Conservation (phyloP, 2,888 invertebrate genomes). For the Elmis aenea region DNA sequence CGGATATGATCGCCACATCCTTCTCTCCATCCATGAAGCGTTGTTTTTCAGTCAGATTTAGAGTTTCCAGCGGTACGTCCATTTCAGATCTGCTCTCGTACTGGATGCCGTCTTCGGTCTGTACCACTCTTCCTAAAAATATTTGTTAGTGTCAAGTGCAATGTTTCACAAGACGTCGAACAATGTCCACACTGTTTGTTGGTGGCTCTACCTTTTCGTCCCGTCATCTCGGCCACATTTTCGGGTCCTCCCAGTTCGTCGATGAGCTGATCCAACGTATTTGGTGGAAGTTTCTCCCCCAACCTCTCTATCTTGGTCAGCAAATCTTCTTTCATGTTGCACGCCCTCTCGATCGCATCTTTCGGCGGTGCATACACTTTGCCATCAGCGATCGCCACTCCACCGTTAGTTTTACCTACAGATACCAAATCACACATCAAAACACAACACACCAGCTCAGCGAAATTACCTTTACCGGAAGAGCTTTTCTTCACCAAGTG, state of each 20-base stretch:
- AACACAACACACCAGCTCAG: too few species aligned
- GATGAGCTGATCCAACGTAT: constrained; percentile 96
- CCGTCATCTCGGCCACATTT: constrained; percentile 99
- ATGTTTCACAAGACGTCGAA: too few species aligned
- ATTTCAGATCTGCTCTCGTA: constrained; percentile 93
- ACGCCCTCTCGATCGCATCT: constrained; percentile 83
- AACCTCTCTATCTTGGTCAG: constrained; percentile 78
- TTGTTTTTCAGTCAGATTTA: constrained; percentile 89
- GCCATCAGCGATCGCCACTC: constrained; percentile 38
- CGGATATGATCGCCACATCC: constrained; percentile 97
- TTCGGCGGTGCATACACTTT: constrained; percentile 61
- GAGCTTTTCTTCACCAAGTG: constrained; percentile 53
- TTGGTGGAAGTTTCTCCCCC: constrained; percentile 86
- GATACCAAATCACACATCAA: constrained; percentile 1
- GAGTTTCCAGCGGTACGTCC: constrained; percentile 93
- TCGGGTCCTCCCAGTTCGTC: constrained; percentile 97
- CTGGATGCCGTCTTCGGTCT: constrained; percentile 88
- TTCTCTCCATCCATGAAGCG: constrained; percentile 98
- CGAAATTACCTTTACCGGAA: constrained; percentile 30
- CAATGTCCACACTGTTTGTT: neutral
- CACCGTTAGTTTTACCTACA: constrained; percentile 36
- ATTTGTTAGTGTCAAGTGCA: neutral
- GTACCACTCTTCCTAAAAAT: constrained; percentile 64
- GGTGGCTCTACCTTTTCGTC: constrained; percentile 68
- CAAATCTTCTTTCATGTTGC: constrained; percentile 89